Percentiles rank a stretch among this genome's conserved stretches.
Conservation (phyloP, 2,113 vertebrate genomes). For the Bos indicus region DNA sequence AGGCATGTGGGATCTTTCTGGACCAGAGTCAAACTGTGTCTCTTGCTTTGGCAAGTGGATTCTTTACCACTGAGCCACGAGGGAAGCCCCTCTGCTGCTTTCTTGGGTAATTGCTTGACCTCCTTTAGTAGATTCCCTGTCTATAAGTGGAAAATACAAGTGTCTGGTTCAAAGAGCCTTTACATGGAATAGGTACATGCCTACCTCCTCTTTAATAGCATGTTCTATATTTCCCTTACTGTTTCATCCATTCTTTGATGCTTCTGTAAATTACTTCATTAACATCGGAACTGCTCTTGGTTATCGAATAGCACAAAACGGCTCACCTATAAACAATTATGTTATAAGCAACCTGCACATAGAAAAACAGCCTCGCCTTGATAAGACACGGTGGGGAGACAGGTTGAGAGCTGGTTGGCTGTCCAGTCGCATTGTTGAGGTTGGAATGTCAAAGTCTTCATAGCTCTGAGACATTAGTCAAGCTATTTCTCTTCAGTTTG, state of each 20-base stretch:
- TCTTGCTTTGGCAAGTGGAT: background rate
- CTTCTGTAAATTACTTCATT: background rate
- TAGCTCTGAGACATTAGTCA: background rate
- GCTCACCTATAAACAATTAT: background rate
- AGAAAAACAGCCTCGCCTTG: background rate
- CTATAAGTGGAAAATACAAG: conserved; percentile 24
- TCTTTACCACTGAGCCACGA: background rate
- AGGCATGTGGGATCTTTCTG: background rate
- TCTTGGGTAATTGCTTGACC: background rate
- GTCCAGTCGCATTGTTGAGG: background rate
- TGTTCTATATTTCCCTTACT: background rate
- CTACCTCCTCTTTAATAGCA: background rate
- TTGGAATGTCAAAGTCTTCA: background rate
- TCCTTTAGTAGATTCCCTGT: background rate
- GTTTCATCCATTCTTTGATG: background rate
- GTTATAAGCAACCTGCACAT: background rate
- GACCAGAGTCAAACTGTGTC: background rate
- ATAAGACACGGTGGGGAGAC: background rate
- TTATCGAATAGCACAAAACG: background rate
- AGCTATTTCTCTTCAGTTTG: background rate
- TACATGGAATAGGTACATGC: background rate
- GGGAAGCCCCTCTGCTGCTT: background rate
- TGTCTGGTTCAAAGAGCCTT: background rate
- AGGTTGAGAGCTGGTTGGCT: background rate
- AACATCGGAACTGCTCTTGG: background rate